These are phyloP conservation scores for Carapus acus DNA, from an alignment of 2,797 vertebrate species.

Conservation along the genomic window DNA sequence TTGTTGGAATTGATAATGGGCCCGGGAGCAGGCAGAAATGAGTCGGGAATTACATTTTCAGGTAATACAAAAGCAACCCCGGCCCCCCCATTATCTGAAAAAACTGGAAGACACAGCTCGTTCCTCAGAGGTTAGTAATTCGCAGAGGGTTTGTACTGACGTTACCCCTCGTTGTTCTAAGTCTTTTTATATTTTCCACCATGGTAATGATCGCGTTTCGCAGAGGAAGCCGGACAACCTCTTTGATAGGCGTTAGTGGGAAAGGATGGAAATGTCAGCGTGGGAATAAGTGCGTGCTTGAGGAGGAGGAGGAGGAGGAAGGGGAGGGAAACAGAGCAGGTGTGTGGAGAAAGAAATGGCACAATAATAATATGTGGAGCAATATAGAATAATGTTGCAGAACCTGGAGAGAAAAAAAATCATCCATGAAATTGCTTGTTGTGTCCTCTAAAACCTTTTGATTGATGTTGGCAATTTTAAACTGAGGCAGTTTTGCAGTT, in stretches of 20 bases:
- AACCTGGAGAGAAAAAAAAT: conserved; percentile 59
- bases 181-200: conserved; percentile 45
- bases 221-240: conserved; percentile 31
- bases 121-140: conserved; percentile 53
- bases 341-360: conserved; percentile 16
- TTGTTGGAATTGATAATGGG: conserved; percentile 45
- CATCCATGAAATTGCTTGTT: conserved; percentile 64
- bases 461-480: conserved; percentile 74
- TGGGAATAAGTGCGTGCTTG: conserved; percentile 39
- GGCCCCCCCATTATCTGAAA: conserved; percentile 32
- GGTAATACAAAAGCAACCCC: conserved; percentile 29
- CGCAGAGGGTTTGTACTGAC: conserved; percentile 34
- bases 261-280: conserved; percentile 34
- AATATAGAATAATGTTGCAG: conserved; percentile 59
- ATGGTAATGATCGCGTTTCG: conserved; percentile 32
- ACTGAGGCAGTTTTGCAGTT: conserved; percentile 55
- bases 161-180: conserved; percentile 46
- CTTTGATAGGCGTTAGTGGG: conserved; percentile 35
- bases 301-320: conserved; percentile 18
- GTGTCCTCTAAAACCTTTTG: conserved; percentile 64
- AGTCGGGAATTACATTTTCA: conserved; percentile 35
- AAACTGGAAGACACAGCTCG: conserved; percentile 48
- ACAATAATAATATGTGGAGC: conserved; percentile 40
- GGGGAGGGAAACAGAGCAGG: conserved; percentile 31
- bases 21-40: conserved; percentile 28